Evolutionary conservation across 2,888 invertebrate genomes (phyloP).

Genomic region (Prenolepis imparis): DNA sequence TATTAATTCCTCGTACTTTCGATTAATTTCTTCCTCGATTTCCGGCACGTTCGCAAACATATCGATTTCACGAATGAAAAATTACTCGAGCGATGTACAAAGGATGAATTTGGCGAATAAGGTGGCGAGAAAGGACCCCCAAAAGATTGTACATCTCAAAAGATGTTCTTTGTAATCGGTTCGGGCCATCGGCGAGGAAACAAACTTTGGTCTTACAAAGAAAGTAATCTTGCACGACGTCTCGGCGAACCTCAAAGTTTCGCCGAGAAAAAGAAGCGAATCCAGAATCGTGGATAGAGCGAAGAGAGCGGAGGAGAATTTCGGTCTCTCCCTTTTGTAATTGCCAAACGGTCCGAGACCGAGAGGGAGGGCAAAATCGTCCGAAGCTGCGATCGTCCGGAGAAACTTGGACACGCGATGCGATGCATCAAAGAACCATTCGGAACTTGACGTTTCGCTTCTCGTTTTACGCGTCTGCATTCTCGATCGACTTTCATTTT

Average conservation of each 20-base stretch:
- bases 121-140: constrained; percentile 59
- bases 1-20: constrained; percentile 28
- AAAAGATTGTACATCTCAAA: constrained; percentile 58
- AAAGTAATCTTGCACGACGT: constrained; percentile 76
- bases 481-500: neutral
- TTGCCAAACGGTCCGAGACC: constrained; percentile 73
- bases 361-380: constrained; percentile 61
- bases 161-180: constrained; percentile 73
- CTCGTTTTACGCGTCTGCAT: constrained; percentile 8
- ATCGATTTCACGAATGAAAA: constrained; percentile 29
- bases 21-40: constrained; percentile 27
- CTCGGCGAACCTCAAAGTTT: constrained; percentile 75
- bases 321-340: constrained; percentile 74
- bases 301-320: constrained; percentile 48
- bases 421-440: constrained; percentile 15
- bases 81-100: constrained; percentile 34
- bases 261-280: constrained; percentile 64
- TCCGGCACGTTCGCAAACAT: constrained; percentile 33
- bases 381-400: constrained; percentile 56
- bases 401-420: constrained; percentile 53
- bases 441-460: constrained; percentile 15
- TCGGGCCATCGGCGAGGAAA: constrained; percentile 73
- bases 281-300: constrained; percentile 22
- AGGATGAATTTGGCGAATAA: constrained; percentile 66
- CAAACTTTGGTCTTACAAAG: constrained; percentile 75